Evolutionary conservation across 1,140 invertebrate genomes (phyloP).

Genomic region (Drosophila dunni): DNA sequence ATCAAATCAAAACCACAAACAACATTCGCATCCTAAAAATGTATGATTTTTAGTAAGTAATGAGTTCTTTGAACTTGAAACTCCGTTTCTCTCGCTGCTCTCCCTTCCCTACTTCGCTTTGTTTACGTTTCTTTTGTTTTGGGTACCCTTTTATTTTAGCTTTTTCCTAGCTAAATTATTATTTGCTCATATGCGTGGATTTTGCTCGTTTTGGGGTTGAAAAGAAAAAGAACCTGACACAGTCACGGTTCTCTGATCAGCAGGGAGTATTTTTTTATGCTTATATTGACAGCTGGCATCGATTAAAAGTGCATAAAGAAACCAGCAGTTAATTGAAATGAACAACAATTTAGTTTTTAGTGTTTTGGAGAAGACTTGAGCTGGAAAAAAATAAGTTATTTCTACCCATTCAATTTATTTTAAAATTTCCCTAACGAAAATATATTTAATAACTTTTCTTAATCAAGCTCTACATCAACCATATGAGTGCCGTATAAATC

Average conservation of each 20-base stretch:
- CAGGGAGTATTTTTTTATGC: conserved; percentile 12
- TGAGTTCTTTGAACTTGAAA: conserved; percentile 67
- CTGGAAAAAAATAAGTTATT: too few relatives aligned
- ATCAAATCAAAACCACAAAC: conserved; percentile 71
- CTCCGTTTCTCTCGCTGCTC: background rate
- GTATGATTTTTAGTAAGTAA: conserved; percentile 59
- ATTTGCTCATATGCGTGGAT: conserved; percentile 69
- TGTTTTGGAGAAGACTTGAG: too few relatives aligned
- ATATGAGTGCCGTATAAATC: too few relatives aligned
- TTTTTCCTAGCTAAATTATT: conserved; percentile 50
- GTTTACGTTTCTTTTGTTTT: background rate
- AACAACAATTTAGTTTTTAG: background rate
- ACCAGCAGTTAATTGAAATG: conserved; percentile 6
- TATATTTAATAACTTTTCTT: too few relatives aligned
- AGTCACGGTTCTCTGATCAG: conserved; percentile 14
- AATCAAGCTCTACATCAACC: too few relatives aligned
- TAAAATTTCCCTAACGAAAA: too few relatives aligned
- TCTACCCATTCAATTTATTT: too few relatives aligned
- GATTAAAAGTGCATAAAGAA: conserved; percentile 3
- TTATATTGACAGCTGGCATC: conserved; percentile 10
- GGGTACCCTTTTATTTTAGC: conserved; percentile 14
- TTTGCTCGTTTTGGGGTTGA: conserved; percentile 30
- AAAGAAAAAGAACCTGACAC: conserved; percentile 3
- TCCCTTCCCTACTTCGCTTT: background rate
- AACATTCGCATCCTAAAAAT: conserved; percentile 39